Conservation (phyloP, 1,140 invertebrate genomes). For the Anastatus disparis region DNA sequence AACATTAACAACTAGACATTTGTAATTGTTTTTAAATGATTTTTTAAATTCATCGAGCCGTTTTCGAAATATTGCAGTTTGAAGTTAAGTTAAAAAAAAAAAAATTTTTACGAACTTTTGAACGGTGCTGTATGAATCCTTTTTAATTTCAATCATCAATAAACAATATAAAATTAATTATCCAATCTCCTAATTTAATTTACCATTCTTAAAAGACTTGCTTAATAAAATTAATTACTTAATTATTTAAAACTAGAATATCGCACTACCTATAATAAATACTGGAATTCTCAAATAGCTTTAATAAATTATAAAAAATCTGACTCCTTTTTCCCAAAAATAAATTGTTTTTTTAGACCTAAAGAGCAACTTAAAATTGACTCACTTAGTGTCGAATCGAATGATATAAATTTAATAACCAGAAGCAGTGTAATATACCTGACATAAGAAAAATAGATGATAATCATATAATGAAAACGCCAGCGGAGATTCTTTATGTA, state of each 20-base stretch:
- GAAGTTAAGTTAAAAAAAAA: too few species aligned
- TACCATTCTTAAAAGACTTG: neutral
- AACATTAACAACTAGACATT: too few species aligned
- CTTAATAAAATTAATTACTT: neutral
- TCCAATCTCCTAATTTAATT: neutral
- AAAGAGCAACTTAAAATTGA: neutral
- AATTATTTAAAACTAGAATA: neutral
- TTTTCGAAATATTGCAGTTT: too few species aligned
- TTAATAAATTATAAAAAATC: neutral
- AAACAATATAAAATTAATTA: neutral
- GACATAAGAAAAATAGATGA: too few species aligned
- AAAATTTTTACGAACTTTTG: too few species aligned
- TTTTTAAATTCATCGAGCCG: too few species aligned
- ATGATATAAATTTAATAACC: neutral
- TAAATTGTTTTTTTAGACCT: neutral
- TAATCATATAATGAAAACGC: too few species aligned
- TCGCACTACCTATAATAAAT: neutral
- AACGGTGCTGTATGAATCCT: neutral
- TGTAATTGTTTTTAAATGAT: too few species aligned
- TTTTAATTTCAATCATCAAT: neutral
- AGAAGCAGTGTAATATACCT: too few species aligned
- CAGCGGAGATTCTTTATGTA: too few species aligned
- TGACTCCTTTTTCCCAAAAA: neutral
- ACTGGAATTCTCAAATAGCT: neutral
- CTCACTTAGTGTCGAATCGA: neutral